These are phyloP conservation scores for Gracilinanus agilis DNA, from an alignment of 2,113 vertebrate genomes.

Conservation along the genomic window DNA sequence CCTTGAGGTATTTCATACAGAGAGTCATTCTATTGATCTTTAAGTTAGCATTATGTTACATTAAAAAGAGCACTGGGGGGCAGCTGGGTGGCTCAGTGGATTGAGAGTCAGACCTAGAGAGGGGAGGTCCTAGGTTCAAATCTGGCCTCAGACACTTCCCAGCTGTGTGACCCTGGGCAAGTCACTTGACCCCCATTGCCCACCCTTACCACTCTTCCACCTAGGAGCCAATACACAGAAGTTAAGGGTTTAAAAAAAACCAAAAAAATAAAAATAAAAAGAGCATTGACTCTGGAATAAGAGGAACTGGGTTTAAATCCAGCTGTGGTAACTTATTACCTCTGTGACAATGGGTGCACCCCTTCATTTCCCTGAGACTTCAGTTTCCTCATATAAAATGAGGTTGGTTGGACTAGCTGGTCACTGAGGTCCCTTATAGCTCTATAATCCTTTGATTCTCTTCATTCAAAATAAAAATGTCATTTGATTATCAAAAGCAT, in stretches of 20 bases:
- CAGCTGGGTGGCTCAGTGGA: too few species aligned
- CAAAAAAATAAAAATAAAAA: neutral
- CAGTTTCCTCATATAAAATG: neutral
- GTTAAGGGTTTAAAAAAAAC: too few species aligned
- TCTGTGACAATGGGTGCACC: neutral
- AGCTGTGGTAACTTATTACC: neutral
- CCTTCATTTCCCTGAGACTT: neutral
- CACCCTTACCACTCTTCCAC: too few species aligned
- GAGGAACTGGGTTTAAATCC: neutral
- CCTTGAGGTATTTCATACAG: neutral
- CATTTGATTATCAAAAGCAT: slow-evolving; percentile 34
- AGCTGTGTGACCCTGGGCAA: too few species aligned
- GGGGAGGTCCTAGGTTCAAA: too few species aligned
- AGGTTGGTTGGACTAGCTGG: neutral
- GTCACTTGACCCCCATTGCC: too few species aligned
- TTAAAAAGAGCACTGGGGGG: neutral
- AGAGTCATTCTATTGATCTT: neutral
- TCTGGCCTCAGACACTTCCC: too few species aligned
- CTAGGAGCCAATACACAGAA: too few species aligned
- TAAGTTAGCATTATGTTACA: neutral
- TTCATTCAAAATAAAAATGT: slow-evolving; percentile 41
- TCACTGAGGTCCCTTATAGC: neutral
- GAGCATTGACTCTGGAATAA: neutral
- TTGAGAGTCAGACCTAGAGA: too few species aligned
- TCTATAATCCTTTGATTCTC: neutral